Evolutionary conservation across 2,797 vertebrate species (phyloP).

Genomic region (Propithecus deckenii): DNA sequence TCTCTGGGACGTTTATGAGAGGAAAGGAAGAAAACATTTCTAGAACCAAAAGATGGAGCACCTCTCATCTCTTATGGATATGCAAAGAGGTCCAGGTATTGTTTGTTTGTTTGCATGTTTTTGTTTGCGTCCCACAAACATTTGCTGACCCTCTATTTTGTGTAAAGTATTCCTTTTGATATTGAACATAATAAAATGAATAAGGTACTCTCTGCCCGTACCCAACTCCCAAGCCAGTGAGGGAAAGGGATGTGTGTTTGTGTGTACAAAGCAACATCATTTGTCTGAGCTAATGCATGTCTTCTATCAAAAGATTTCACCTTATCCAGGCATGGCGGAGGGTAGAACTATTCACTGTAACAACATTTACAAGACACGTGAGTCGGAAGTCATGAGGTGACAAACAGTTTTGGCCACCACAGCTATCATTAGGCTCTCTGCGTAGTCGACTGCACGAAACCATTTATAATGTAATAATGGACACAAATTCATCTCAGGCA

Average conservation of each 20-base stretch:
- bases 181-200: background rate
- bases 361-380: background rate
- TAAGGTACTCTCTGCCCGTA: background rate
- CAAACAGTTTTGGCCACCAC: background rate
- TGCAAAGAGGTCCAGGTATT: background rate
- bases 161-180: background rate
- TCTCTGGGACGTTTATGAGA: background rate
- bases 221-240: background rate
- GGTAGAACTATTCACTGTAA: rapidly evolving
- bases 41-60: background rate
- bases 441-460: background rate
- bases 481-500: background rate
- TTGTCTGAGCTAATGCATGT: background rate
- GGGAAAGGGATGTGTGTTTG: background rate
- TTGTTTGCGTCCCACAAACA: background rate
- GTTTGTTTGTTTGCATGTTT: too few relatives aligned
- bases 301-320: background rate
- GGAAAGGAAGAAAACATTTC: background rate
- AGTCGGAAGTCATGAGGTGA: background rate
- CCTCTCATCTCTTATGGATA: background rate
- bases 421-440: background rate
- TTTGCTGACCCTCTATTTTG: background rate
- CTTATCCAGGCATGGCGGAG: background rate
- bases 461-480: too few relatives aligned
- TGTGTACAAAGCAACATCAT: background rate